These are phyloP conservation scores for Nephila pilipes DNA, from an alignment of 1,140 invertebrate genomes.

Conservation along the genomic window DNA sequence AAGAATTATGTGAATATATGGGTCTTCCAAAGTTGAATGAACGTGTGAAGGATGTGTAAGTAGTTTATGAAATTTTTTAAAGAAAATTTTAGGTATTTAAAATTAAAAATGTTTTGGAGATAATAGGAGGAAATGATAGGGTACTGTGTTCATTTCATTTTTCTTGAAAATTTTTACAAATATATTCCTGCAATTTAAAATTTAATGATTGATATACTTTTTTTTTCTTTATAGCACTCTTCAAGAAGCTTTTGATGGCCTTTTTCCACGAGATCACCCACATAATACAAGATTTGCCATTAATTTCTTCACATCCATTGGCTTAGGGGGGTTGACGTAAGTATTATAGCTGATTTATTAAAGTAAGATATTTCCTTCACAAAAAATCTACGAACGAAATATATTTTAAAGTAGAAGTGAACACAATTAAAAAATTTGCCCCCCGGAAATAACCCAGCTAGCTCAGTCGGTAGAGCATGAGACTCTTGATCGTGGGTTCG, in stretches of 20 bases:
- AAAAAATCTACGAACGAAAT: too few relatives aligned
- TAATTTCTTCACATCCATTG: constrained; percentile 99
- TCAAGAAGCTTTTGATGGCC: constrained; percentile 91
- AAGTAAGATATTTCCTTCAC: too few relatives aligned
- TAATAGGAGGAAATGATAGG: too few relatives aligned
- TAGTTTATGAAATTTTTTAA: constrained; percentile 77
- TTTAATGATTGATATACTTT: neutral
- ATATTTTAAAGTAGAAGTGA: too few relatives aligned
- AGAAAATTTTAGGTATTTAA: neutral
- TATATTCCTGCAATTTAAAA: neutral
- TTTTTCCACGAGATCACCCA: constrained; percentile 97
- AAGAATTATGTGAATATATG: constrained; percentile 98
- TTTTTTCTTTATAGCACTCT: constrained; percentile 85
- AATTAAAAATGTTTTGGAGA: too few relatives aligned
- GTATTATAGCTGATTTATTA: neutral
- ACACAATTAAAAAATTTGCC: too few relatives aligned
- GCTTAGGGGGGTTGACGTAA: constrained; percentile 94
- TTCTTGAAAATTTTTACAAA: neutral
- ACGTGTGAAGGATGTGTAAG: constrained; percentile 92
- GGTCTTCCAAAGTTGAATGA: constrained; percentile 94
- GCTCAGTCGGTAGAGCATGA: too few relatives aligned
- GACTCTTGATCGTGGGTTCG: too few relatives aligned
- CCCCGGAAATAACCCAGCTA: too few relatives aligned
- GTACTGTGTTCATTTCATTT: too few relatives aligned
- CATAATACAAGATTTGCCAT: constrained; percentile 98